Percentiles rank a stretch among this genome's conserved stretches.
These are phyloP conservation scores for Trochalopteron elliotii DNA, from an alignment of 2,113 vertebrate genomes.

Conservation along the genomic window DNA sequence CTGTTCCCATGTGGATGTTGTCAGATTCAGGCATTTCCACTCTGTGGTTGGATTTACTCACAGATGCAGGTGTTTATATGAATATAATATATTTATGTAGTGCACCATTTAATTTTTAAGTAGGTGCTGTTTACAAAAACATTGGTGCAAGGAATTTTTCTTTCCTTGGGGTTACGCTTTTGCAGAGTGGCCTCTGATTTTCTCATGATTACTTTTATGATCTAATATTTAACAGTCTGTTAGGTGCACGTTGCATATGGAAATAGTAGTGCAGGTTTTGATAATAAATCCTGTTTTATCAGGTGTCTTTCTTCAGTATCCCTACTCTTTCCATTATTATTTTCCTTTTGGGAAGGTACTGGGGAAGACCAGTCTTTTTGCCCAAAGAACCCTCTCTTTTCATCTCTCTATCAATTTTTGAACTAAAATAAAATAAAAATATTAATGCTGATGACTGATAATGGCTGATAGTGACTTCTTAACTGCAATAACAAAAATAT, in stretches of 20 bases:
- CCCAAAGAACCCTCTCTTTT: background rate
- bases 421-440: too few relatives aligned
- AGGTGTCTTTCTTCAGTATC: background rate
- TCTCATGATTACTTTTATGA: background rate
- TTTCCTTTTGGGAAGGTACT: background rate
- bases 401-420: background rate
- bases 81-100: background rate
- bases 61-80: background rate
- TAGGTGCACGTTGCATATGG: background rate
- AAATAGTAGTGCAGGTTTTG: background rate
- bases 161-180: background rate
- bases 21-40: background rate
- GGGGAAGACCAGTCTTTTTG: background rate
- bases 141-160: background rate
- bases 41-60: background rate
- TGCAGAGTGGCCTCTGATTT: background rate
- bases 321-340: background rate
- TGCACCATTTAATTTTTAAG: background rate
- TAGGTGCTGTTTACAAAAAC: background rate
- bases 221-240: background rate
- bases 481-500: background rate
- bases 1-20: background rate
- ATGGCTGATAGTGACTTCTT: background rate
- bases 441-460: background rate
- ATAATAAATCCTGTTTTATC: background rate